Conservation (phyloP, 2,888 invertebrate species). For the Troilus luridus region DNA sequence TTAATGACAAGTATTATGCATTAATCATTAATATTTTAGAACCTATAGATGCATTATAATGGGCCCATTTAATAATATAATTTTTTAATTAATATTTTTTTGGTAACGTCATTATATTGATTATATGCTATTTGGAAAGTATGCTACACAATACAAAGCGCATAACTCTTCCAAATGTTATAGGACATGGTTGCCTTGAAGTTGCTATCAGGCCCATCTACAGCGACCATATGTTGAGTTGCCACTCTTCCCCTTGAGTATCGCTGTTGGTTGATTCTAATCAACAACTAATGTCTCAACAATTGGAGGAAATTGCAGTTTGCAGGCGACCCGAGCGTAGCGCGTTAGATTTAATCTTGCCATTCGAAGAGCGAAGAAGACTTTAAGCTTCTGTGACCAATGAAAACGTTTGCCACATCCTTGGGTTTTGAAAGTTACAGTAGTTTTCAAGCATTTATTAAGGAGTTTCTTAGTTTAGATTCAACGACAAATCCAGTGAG, state of each 20-base stretch:
- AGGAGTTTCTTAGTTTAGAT: background rate
- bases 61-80: background rate
- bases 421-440: background rate
- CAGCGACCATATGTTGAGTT: constrained; percentile 43
- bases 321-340: constrained; percentile 11
- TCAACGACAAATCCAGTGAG: background rate
- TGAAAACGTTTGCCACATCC: background rate
- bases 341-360: background rate
- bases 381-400: background rate
- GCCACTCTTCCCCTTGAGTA: constrained; percentile 40
- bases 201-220: constrained; percentile 7
- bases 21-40: too few relatives aligned
- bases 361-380: background rate
- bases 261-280: constrained; percentile 2
- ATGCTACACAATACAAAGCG: background rate
- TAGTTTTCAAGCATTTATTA: background rate
- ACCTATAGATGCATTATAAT: too few relatives aligned
- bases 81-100: background rate
- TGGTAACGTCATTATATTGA: too few relatives aligned
- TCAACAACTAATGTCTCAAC: constrained; percentile 45
- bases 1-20: too few relatives aligned
- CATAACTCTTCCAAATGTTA: background rate
- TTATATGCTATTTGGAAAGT: background rate
- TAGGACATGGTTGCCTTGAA: background rate
- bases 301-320: constrained; percentile 50